Evolutionary conservation across 2,888 invertebrate genomes (phyloP), one percentile per base, ranked within the genome.

Genomic region (Heliconius sara): DNA sequence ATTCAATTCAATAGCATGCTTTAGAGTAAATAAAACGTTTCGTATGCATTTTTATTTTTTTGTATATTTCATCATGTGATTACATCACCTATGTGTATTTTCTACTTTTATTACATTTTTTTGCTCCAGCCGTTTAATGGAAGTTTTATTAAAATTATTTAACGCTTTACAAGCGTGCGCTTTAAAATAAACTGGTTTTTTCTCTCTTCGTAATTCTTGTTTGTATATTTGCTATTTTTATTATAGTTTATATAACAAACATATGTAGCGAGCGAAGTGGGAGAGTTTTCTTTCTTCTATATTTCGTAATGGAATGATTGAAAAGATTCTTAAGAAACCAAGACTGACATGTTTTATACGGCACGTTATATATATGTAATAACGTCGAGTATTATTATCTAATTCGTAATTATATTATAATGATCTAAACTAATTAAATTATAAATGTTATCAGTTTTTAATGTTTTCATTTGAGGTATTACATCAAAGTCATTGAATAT

Each of bases 61-160:
- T 68, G 13, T 43, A 68, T 43, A 68, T 68, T 68, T 39, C 39
- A 70, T 70, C 70, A 43, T 43, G 43, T 25, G 43, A 70, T 43
- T 70, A 43, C 70, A 70, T 16, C 43, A 47, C 70, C 47, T 70
- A 7, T 43, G 16, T 25, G 25, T 70, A 25, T n/a, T 43, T 70
- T 39, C 25, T 70, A 10, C 19, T 34, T 67, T 67, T 30, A 67
- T 34, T 67, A 30, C 22, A 30, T 16, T 34, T 67, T 43, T 70
- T 70, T 43, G 39, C 39, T 39, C 22, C 39, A 10, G 39, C 10
- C 6, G 43, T 25, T 22, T 25, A 70, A n/a, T n/a, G 39, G n/a
- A 12, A 39, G n/a, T 68, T 68, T 43, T 70, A 25, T 70, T 70
- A 25, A 70, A 70, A 70, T 43, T 70, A 25, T 43, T 70, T 16